Evolutionary conservation across 1,140 invertebrate genomes (phyloP).

Genomic region (Lepidurus apus): DNA sequence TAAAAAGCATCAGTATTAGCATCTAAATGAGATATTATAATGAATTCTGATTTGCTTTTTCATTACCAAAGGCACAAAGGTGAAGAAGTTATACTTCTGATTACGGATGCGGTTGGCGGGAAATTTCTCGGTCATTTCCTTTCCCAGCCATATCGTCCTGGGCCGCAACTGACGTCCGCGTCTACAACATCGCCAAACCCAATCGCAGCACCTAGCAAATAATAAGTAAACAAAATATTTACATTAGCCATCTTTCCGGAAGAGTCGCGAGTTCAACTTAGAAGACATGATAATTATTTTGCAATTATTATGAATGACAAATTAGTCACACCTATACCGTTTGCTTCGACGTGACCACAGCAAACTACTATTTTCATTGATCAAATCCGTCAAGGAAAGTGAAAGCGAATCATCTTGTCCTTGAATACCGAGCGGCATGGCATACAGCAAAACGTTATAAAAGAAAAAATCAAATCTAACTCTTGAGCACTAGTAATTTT

Average conservation of each 20-base stretch:
- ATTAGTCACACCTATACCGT: constrained; percentile 51
- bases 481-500: too few relatives aligned
- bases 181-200: constrained; percentile 62
- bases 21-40: constrained; percentile 23
- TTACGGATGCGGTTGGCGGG: constrained; percentile 95
- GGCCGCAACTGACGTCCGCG: constrained; percentile 58
- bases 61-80: constrained; percentile 90
- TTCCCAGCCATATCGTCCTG: constrained; percentile 57
- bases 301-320: constrained; percentile 40
- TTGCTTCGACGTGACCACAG: constrained; percentile 56
- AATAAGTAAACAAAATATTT: background rate
- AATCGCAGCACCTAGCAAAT: constrained; percentile 56
- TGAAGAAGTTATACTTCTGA: constrained; percentile 98
- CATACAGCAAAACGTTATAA: background rate
- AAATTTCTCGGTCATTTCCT: constrained; percentile 56
- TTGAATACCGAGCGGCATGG: background rate
- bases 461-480: too few relatives aligned
- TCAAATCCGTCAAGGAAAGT: background rate
- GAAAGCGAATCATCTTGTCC: background rate
- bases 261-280: too few relatives aligned
- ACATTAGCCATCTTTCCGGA: too few relatives aligned
- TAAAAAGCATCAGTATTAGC: constrained; percentile 35
- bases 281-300: too few relatives aligned
- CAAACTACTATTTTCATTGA: constrained; percentile 38
- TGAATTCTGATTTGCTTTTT: constrained; percentile 27